Evolutionary conservation across 1,140 invertebrate species (phyloP), one percentile per base, ranked within the genome.

Genomic region (Drosophila dunni): DNA sequence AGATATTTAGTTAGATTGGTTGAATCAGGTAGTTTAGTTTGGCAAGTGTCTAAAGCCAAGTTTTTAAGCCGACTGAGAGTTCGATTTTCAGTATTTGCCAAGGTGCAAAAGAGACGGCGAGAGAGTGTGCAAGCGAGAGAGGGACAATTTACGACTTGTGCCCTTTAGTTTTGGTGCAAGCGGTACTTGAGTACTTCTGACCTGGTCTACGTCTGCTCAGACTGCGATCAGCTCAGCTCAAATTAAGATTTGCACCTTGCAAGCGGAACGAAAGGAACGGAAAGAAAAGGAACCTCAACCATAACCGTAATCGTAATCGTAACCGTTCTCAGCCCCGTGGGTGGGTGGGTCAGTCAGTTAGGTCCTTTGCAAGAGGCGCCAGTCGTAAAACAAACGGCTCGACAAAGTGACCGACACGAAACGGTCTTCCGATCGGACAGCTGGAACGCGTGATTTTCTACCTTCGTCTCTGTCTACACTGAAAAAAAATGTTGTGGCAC

Each of bases 351-450:
- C 24, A 29, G 24, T 29, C 6, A 29, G 24, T 77, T 70, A 74
- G 74, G 84, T 89, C 84, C 70, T 89, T 89, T 89, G 80, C 84
- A 54, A 54, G 50, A 84, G 84, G 84, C 84, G 84, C 84, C 84
- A 89, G 84, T 84, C 68, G 71, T 89, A 89, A 89, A 89, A 89
- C 67, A 63, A 79, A n/a, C 24, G 79, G 75, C 75, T 54, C 29
- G 67, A 68, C 66, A 68, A 60, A 36, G 20, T 33, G 45, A 33
- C 9, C 38, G 38, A 40, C 10, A 11, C 10, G 9, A 11, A 40
- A 11, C 38, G 38, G 6, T 29, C 24, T 29, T 29, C 24, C 64
- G 10, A 29, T 6, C 61, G 68, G 62, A 61, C 80, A 83, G 78
- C 66, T 83, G 75, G 79, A 85, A 85, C 82, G 82, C 86, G 82